Evolutionary conservation across 2,888 invertebrate species (phyloP).

Genomic region (Drosophila picticornis): DNA sequence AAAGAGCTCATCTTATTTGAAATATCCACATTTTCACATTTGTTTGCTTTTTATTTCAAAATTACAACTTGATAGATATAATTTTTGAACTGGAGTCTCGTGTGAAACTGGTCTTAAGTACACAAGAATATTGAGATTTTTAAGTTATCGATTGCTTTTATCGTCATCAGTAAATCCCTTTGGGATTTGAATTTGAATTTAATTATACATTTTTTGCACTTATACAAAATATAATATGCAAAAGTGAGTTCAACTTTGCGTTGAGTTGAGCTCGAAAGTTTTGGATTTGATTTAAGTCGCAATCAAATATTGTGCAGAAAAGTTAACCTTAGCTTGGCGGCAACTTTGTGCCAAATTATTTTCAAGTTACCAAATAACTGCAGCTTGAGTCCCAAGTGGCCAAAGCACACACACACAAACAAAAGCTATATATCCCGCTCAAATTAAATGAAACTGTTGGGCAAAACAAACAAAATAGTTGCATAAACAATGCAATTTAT

Average conservation of each 20-base stretch:
- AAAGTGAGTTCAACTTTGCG: not conserved
- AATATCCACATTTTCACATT: not conserved
- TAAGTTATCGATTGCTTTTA: no score
- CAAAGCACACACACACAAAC: constrained; percentile 15
- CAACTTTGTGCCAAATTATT: constrained; percentile 51
- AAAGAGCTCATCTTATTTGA: not conserved
- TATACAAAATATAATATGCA: not conserved
- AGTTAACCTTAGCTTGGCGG: not conserved
- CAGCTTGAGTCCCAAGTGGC: constrained; percentile 6
- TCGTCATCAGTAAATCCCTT: not conserved
- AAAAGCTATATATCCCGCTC: not conserved
- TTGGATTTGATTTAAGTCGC: constrained; percentile 3
- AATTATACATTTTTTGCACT: not conserved
- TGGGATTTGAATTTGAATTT: not conserved
- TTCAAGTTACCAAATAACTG: constrained; percentile 29
- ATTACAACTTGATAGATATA: no score
- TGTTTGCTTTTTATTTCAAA: not conserved
- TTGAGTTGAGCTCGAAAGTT: not conserved
- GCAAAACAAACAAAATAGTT: constrained; percentile 39
- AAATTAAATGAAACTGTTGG: constrained; percentile 37
- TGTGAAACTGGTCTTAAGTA: no score
- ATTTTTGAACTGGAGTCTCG: no score
- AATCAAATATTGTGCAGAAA: constrained; percentile 26
- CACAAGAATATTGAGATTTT: no score
- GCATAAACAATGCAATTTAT: constrained; percentile 73